Evolutionary conservation across 1,140 invertebrate genomes (phyloP), one percentile per base, ranked within the genome.

Genomic region (Ips typographus): DNA sequence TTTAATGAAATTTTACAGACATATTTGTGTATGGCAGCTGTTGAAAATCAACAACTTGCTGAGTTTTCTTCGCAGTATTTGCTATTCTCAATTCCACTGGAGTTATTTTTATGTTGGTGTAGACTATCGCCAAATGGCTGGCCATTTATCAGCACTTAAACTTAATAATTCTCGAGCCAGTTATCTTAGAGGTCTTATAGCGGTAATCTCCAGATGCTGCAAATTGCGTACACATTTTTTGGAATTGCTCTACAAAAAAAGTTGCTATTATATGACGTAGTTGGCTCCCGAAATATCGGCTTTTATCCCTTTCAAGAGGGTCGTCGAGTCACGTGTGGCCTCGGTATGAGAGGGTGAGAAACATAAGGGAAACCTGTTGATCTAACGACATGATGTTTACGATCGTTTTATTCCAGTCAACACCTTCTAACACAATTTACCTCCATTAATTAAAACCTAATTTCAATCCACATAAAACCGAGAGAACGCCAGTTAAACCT

Each of bases 291-390:
- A 49, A 49, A 55, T 55, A 22, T n/a, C 52, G 52, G 8, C 52
- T 36, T 55, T 55, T 38, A 55, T 55, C 56, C 56, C 56, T 39
- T 58, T 58, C 56, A 40, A 40, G 56, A 58, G 56, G 56, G 56
- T 58, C 56, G 37, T 58, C 7, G 6, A 4, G 56, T 37, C 56
- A 58, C 56, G 56, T 58, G 56, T 58, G 39, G 37, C 36, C 56
- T 40, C 7, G 6, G 56, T 40, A 40, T 58, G 56, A 40, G 56
- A 58, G 56, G 56, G 56, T 58, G 56, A 41, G 40, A 58, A 58
- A 58, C 40, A 41, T 55, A 58, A 5, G 37, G 56, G 56, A 40
- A 40, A 58, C 56, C 56, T 58, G 56, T 58, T 58, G 56, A 58
- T 37, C 40, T 40, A 40, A 58, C 40, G 56, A 58, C 56, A 58